phyloP scores from a whole-genome alignment of 64 coral and sea anemone genomes.

The Astreopora myriophthalma region DNA sequence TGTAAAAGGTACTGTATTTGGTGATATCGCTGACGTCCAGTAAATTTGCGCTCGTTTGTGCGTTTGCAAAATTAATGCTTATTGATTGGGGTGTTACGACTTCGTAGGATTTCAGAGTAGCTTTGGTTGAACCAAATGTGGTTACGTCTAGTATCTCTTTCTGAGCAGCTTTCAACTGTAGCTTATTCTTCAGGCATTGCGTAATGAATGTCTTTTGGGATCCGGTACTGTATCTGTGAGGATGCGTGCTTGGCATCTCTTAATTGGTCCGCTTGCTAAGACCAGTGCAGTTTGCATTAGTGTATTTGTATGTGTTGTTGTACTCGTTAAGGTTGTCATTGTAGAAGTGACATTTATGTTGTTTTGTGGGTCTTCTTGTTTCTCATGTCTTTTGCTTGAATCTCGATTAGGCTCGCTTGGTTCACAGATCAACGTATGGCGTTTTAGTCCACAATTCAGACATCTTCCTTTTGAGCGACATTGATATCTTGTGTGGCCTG shows the following conservation, averaged over 20 bases:
- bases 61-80: constrained; percentile 26
- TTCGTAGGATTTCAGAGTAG: constrained; percentile 33
- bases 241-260: constrained; percentile 54
- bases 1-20: constrained; percentile 70
- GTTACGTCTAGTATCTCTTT: neutral
- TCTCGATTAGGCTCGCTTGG: constrained; percentile 20
- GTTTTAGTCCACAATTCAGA: constrained; percentile 45
- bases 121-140: constrained; percentile 51
- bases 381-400: constrained; percentile 57
- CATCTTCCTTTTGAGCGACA: constrained; percentile 55
- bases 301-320: constrained; percentile 33
- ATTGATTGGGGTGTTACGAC: constrained; percentile 43
- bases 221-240: constrained; percentile 65
- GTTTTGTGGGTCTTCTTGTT: constrained; percentile 33
- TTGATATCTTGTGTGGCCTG: constrained; percentile 41
- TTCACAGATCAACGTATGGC: constrained; percentile 56
- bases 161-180: neutral
- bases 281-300: constrained; percentile 60
- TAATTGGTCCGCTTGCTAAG: constrained; percentile 58
- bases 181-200: constrained; percentile 23
- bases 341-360: neutral
- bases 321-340: constrained; percentile 43
- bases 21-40: constrained; percentile 54
- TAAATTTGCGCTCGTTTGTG: constrained; percentile 41
- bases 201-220: constrained; percentile 55